Conservation (phyloP, 2,797 vertebrate species). For the Phataginus tetradactyla region DNA sequence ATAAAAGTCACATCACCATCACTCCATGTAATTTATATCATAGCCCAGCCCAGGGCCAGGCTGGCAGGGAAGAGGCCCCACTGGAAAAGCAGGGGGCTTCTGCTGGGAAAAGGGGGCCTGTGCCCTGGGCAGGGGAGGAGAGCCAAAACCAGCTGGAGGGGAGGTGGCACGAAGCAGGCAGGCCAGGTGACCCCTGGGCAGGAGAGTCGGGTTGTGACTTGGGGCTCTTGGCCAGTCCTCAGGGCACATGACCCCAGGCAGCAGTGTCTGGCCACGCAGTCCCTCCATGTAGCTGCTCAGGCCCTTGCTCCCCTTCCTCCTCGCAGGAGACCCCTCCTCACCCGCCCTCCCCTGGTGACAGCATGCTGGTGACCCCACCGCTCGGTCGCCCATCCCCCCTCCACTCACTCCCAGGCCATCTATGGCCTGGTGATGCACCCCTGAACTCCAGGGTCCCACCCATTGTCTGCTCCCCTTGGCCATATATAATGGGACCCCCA, state of each 20-base stretch:
- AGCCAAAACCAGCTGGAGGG: background rate
- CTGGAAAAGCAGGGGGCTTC: background rate
- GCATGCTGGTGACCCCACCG: background rate
- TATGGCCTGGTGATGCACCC: rapidly evolving
- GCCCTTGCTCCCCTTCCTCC: background rate
- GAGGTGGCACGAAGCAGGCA: background rate
- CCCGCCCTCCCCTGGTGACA: background rate
- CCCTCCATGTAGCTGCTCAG: background rate
- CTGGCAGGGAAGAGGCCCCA: background rate
- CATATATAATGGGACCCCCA: background rate
- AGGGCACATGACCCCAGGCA: background rate
- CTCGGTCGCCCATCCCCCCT: background rate
- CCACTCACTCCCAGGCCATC: background rate
- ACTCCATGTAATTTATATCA: conserved; percentile 56
- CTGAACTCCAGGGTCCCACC: background rate
- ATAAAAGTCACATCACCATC: conserved; percentile 70
- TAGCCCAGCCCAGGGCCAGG: background rate
- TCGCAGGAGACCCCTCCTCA: background rate
- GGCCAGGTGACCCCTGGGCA: too few relatives aligned
- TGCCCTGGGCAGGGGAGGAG: background rate
- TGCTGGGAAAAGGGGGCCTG: background rate
- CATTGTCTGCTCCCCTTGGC: background rate
- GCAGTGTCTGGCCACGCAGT: background rate
- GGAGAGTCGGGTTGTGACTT: background rate
- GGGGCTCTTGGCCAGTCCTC: background rate